Evolutionary conservation across 2,113 vertebrate genomes (phyloP), one percentile per base, ranked within the genome.

Genomic region (Trematomus loennbergii): DNA sequence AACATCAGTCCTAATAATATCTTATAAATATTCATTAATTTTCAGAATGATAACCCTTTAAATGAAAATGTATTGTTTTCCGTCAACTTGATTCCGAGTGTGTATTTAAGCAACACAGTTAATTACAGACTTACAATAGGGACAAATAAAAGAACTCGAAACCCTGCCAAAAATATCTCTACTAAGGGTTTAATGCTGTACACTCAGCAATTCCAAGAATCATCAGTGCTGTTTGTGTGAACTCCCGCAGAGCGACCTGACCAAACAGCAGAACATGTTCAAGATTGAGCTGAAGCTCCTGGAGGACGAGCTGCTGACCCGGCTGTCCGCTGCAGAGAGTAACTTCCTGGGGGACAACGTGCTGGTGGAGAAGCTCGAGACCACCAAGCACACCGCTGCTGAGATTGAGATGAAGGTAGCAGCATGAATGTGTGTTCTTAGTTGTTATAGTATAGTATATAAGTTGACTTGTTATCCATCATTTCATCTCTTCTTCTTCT

Each of bases 281-380:
- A 95, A 96, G 95, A 96, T 96, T 53, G 91, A 96, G 85, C 88
- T 97, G 92, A 96, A 95, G 93, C 94, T 95, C 65, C 91, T 95
- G 90, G 95, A 95, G 88, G 94, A 96, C 72, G 94, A 97, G 91
- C 89, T 95, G 83, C 89, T 91, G 66, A 89, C 89, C 53, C 79
- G 90, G 65, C 92, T 97, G 83, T 95, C 94, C 1, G 94, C 94
- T 3, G 91, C 93, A 15, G 92, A 94, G 69, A 94, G 92, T 76
- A 93, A 96, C 93, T 96, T 97, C 83, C 91, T 96, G 60, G 46
- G 22, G 46, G 94, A 94, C 81, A 93, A 90, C 75, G 88, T 96
- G 83, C 84, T 95, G 84, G 84, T 94, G 83, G 95, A 96, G 93
- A 96, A 96, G 72, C 89, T 96, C 9, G 95, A 96, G 91, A 96